A percentile compares a stretch with the other conserved stretches of the same genome.
Conservation (phyloP, 2,888 invertebrate species). For the Erebia epiphron region DNA sequence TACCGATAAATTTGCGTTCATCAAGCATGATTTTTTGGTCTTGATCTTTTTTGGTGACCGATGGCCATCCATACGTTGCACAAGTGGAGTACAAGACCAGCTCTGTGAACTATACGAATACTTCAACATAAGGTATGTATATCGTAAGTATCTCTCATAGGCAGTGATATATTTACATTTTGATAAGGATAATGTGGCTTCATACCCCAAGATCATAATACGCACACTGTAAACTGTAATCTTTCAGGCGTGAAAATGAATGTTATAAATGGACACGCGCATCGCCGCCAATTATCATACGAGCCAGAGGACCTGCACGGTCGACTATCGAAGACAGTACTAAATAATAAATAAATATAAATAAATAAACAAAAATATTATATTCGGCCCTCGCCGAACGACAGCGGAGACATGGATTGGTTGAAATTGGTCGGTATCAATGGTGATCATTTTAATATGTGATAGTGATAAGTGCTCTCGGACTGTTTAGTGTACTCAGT, state of each 20-base stretch:
- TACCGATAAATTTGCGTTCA: too few relatives aligned
- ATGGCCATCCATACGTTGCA: too few relatives aligned
- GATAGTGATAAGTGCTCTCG: conserved; percentile 40
- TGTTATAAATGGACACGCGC: conserved; percentile 80
- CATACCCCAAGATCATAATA: conserved; percentile 27
- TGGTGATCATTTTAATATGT: conserved; percentile 48
- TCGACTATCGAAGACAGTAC: conserved; percentile 51
- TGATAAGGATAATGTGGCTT: conserved; percentile 11
- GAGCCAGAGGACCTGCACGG: conserved; percentile 70
- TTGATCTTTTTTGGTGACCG: too few relatives aligned
- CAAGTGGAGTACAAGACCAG: too few relatives aligned
- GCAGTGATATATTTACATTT: background rate
- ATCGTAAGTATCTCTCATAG: background rate
- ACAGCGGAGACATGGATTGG: conserved; percentile 76
- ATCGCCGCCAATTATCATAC: conserved; percentile 74
- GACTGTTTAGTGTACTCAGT: conserved; percentile 30
- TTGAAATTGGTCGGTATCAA: conserved; percentile 80
- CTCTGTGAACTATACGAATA: too few relatives aligned
- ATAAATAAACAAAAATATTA: conserved; percentile 47
- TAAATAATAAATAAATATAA: conserved; percentile 17
- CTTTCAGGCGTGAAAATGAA: conserved; percentile 82
- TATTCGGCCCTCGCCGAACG: conserved; percentile 48
- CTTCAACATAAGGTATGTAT: background rate
- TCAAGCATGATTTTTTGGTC: too few relatives aligned
- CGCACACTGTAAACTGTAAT: conserved; percentile 49